A percentile compares a stretch with the other conserved stretches of the same genome.
Conservation (phyloP, 2,113 vertebrate genomes). For the Hydrochoerus hydrochaeris region DNA sequence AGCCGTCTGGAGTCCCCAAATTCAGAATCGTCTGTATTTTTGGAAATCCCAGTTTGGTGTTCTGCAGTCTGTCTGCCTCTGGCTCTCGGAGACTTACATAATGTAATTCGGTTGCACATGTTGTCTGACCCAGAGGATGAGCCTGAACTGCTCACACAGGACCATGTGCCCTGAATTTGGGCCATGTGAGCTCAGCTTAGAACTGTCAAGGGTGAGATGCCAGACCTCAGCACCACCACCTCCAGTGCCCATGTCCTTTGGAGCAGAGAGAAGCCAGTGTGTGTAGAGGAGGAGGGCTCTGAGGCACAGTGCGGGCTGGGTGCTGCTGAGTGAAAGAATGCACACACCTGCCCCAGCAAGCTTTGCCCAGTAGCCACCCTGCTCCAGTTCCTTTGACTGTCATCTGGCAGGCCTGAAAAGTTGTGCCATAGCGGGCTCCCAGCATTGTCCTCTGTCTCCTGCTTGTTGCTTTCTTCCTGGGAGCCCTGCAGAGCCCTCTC, state of each 20-base stretch:
- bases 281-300: not conserved
- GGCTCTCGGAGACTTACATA: not conserved
- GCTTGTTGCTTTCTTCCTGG: not conserved
- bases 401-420: not conserved
- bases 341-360: accelerated
- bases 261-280: not conserved
- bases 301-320: not conserved
- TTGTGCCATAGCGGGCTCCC: not conserved
- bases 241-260: not conserved
- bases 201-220: slow-evolving; percentile 1
- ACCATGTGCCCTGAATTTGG: slow-evolving; percentile 38
- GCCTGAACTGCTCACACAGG: not conserved
- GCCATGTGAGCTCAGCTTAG: slow-evolving; percentile 41
- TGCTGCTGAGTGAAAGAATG: not conserved
- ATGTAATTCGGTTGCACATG: not conserved
- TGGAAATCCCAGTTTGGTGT: slow-evolving; percentile 47
- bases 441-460: not conserved
- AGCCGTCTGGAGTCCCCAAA: not conserved
- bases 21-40: slow-evolving; percentile 52
- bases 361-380: not conserved
- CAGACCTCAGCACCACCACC: not conserved
- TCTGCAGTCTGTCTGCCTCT: not conserved
- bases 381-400: not conserved
- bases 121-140: not conserved
- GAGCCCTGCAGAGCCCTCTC: not conserved